Base-by-base conservation (phyloP, 2,888 invertebrate species). In the Ennomos erosarius region DNA sequence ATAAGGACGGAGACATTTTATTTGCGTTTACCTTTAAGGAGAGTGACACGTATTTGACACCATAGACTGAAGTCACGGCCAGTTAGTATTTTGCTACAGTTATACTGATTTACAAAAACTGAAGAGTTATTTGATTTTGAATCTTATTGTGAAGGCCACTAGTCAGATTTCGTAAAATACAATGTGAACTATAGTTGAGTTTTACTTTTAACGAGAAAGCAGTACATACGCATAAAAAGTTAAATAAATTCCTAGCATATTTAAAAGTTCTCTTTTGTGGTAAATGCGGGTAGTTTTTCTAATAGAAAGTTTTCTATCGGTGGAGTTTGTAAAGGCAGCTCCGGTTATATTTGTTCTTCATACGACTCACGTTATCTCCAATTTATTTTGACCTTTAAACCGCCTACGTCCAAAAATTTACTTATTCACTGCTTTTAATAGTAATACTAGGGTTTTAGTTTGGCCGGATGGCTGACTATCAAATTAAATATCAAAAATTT, bases 321-420 rank as follows among this genome's bases (percentile, higher is more conserved):
- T 9, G n/a, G 51, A 59, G 59, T 59, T 59, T 11, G 10, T 11
- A 13, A 45, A 47, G 51, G 49, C 8, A 35, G 58, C 6, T 51
- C 55, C 43, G 44, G 37, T 46, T 55, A 59, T 47, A 51, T 51
- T 51, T 10, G 59, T 42, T 55, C 37, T 10, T 50, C 38, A 16
- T 39, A 38, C 55, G n/a, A 8, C 10, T 47, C 55, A 59, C 55
- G 34, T 47, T 50, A 9, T 10, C 9, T 47, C 50, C 55, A 47
- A 59, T 50, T 59, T 59, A 50, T 16, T 43, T 51, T 51, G 46
- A 54, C 50, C 55, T 54, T 59, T 55, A 35, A 51, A 39, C 49
- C 58, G 54, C 54, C 55, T 54, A 55, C 54, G 42, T 34, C 13
- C 10, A 46, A 54, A 59, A 59, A 11, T 59, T 59, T 51, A 47